Percentiles rank a stretch among this genome's conserved stretches.
These are phyloP conservation scores for Pygmarrhopalites habei DNA, from an alignment of 1,140 invertebrate species.

Conservation along the genomic window DNA sequence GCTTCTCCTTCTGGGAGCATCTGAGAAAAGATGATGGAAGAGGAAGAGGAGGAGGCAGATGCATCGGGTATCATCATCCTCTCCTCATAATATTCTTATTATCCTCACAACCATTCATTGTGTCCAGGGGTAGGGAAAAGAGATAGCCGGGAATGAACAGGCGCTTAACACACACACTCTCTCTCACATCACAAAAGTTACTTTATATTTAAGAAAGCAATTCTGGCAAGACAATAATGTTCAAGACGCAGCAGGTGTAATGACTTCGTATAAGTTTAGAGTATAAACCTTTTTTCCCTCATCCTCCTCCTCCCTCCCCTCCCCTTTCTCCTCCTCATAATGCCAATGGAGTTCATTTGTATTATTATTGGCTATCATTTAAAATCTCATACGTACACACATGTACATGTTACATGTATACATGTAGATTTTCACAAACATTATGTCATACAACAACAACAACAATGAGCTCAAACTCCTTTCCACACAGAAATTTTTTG, in stretches of 20 bases:
- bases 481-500: background rate
- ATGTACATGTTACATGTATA: background rate
- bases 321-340: no score
- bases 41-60: background rate
- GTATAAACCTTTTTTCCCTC: constrained; percentile 2
- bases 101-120: no score
- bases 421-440: background rate
- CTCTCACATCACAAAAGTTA: no score
- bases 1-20: no score
- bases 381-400: background rate
- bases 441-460: background rate
- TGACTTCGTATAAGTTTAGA: constrained; percentile 5
- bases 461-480: background rate
- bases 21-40: no score
- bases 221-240: constrained; percentile 26
- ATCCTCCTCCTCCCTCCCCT: no score
- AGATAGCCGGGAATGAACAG: no score
- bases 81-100: no score
- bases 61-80: background rate
- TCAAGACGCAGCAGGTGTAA: constrained; percentile 23
- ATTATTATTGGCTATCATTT: background rate
- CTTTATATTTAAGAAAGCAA: constrained; percentile 19
- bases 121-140: no score
- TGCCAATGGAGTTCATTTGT: no score
- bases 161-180: no score